phyloP scores from a whole-genome alignment of 2,797 vertebrate species.

The Sebastes kiyomatsui region DNA sequence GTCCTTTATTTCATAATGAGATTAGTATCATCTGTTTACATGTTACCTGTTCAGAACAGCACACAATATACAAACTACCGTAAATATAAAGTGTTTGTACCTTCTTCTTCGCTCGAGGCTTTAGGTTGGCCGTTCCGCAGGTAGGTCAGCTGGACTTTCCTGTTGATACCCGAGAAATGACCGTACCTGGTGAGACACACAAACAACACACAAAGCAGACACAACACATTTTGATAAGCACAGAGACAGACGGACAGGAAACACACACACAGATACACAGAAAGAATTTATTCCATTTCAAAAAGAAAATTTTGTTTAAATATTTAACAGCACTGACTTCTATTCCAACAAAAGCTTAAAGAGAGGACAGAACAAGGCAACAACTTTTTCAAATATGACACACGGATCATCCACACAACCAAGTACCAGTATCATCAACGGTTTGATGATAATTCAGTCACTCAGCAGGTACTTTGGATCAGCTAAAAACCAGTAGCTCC shows the following conservation, averaged over 20 bases:
- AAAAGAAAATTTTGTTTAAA: background rate
- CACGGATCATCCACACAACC: constrained; percentile 23
- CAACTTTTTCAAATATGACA: background rate
- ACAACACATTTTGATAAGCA: constrained; percentile 22
- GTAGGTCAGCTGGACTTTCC: constrained; percentile 97
- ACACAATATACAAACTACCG: background rate
- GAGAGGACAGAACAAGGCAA: constrained; percentile 9
- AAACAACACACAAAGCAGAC: background rate
- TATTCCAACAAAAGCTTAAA: constrained; percentile 20
- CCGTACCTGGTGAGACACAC: constrained; percentile 89
- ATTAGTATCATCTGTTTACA: background rate
- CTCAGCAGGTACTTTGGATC: background rate
- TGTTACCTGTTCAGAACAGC: background rate
- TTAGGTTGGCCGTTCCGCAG: constrained; percentile 92
- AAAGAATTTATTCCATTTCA: background rate
- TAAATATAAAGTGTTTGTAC: constrained; percentile 70
- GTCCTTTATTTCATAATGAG: background rate
- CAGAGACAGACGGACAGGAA: background rate
- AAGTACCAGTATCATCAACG: constrained; percentile 19
- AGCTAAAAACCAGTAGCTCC: background rate
- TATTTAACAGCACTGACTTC: constrained; percentile 6
- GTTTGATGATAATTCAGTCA: constrained; percentile 29
- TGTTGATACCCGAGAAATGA: constrained; percentile 98
- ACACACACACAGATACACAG: background rate
- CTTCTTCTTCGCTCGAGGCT: constrained; percentile 93